Evolutionary conservation across 2,888 invertebrate genomes (phyloP).

Genomic region (Andrena trimmerana): DNA sequence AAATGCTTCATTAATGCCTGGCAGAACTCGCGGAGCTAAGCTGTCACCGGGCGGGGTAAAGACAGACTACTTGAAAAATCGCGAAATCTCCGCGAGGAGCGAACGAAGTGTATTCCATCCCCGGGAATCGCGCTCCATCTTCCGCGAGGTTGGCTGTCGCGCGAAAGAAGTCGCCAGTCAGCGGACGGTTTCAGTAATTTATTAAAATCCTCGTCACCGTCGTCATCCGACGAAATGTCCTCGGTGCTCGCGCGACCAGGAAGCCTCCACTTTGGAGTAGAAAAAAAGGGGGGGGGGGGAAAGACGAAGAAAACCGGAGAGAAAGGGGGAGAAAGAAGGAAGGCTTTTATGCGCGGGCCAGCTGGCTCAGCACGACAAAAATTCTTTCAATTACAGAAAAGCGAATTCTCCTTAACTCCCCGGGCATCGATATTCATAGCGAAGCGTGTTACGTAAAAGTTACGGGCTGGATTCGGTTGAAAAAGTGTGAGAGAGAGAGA

Average conservation of each 20-base stretch:
- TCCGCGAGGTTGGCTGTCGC: constrained; percentile 10
- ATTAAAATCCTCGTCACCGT: constrained; percentile 73
- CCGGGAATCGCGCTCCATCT: constrained; percentile 12
- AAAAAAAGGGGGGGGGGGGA: too few relatives aligned
- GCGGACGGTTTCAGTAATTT: constrained; percentile 65
- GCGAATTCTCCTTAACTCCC: constrained; percentile 74
- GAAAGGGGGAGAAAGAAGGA: constrained; percentile 25
- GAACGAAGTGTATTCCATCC: constrained; percentile 27
- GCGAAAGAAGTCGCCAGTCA: constrained; percentile 46
- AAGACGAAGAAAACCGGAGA: constrained; percentile 6
- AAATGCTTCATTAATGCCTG: neutral
- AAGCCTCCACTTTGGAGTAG: constrained; percentile 34
- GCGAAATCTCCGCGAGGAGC: neutral
- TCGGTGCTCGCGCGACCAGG: constrained; percentile 28
- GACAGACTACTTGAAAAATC: constrained; percentile 5
- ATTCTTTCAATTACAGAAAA: constrained; percentile 81
- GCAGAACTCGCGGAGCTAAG: neutral
- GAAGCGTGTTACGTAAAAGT: constrained; percentile 78
- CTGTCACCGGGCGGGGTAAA: neutral
- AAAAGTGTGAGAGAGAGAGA: constrained; percentile 8
- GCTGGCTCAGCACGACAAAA: constrained; percentile 77
- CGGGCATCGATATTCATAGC: constrained; percentile 81
- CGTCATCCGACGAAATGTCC: constrained; percentile 53
- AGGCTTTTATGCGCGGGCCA: constrained; percentile 77
- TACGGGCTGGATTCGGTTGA: constrained; percentile 61